These are phyloP conservation scores for Solenopsis invicta DNA, from an alignment of 1,140 invertebrate genomes.

Conservation along the genomic window DNA sequence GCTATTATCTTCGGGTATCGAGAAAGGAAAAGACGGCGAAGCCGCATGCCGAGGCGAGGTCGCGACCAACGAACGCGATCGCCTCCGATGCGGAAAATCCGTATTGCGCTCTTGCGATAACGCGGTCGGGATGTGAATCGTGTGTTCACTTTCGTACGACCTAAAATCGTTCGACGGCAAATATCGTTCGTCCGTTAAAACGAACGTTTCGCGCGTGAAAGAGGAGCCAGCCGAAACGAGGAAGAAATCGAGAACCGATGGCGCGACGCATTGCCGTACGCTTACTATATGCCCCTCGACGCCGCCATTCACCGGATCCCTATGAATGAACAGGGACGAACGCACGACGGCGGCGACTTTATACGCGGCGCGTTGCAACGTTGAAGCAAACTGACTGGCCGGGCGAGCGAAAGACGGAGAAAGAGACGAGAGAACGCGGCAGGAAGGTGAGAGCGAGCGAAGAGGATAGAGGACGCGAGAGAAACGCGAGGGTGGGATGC, in stretches of 20 bases:
- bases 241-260: constrained; percentile 17
- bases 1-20: constrained; percentile 40
- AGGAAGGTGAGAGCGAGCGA: background rate
- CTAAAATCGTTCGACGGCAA: background rate
- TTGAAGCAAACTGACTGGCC: constrained; percentile 41
- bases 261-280: constrained; percentile 40
- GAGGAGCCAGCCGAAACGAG: background rate
- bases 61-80: constrained; percentile 14
- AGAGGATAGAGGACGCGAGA: background rate
- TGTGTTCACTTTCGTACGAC: background rate
- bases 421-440: too few relatives aligned
- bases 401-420: background rate
- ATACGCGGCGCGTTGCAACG: constrained; percentile 78
- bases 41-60: constrained; percentile 9
- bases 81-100: constrained; percentile 27
- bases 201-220: background rate
- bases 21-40: constrained; percentile 12
- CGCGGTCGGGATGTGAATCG: background rate
- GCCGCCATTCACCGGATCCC: constrained; percentile 84
- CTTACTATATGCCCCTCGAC: constrained; percentile 76
- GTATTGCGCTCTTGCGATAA: background rate
- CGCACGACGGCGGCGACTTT: constrained; percentile 84
- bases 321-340: constrained; percentile 85
- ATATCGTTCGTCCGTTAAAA: background rate
- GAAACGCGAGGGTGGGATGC: constrained; percentile 37